These are phyloP conservation scores for Acrocephalus arundinaceus DNA, from an alignment of 2,113 vertebrate species.

Conservation along the genomic window DNA sequence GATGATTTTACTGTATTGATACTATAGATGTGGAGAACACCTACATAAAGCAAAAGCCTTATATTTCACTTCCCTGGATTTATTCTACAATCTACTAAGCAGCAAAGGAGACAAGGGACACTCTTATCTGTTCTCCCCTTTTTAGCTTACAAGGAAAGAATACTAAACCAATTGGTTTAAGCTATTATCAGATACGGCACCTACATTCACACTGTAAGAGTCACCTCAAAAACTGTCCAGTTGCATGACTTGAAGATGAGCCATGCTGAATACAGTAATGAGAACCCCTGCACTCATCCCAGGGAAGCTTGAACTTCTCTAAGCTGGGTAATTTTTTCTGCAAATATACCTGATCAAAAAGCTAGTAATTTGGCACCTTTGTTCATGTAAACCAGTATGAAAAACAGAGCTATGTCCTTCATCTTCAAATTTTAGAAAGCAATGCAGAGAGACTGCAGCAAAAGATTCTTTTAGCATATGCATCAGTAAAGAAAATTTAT, in stretches of 20 bases:
- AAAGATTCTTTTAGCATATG: background rate
- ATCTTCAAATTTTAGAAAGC: background rate
- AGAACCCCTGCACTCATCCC: background rate
- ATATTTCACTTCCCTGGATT: background rate
- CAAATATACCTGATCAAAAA: background rate
- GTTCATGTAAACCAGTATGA: background rate
- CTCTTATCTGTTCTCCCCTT: background rate
- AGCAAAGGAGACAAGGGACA: background rate
- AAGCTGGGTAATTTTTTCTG: background rate
- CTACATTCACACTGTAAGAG: background rate
- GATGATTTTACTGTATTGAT: slow-evolving; percentile 42
- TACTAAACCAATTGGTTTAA: background rate
- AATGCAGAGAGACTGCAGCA: background rate
- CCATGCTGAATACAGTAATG: background rate
- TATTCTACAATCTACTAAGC: background rate
- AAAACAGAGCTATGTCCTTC: background rate
- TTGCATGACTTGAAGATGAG: background rate
- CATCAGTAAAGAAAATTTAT: background rate
- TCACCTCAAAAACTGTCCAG: background rate
- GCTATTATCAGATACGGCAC: background rate
- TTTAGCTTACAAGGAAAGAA: background rate
- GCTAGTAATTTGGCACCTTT: background rate
- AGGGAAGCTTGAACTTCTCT: background rate
- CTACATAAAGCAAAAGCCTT: slow-evolving; percentile 26
- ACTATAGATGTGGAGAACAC: slow-evolving; percentile 39